Conservation (phyloP, 1,140 invertebrate genomes). For the Bicyclus anynana region DNA sequence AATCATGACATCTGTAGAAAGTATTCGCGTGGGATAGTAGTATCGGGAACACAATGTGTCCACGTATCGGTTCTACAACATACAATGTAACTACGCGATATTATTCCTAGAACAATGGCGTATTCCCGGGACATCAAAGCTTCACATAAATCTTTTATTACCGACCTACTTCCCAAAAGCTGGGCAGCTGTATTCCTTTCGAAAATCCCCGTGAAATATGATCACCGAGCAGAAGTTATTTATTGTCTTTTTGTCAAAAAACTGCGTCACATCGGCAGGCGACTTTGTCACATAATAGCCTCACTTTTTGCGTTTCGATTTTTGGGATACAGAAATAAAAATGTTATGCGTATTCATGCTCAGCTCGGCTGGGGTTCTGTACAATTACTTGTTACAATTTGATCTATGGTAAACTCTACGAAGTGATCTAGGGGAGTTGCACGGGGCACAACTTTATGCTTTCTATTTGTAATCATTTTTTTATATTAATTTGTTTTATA, state of each 20-base stretch:
- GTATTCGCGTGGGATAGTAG: no score
- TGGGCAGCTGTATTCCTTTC: conserved; percentile 29
- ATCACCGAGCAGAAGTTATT: conserved; percentile 29
- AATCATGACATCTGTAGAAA: no score
- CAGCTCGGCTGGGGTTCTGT: background rate
- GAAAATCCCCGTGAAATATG: conserved; percentile 30
- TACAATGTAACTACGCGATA: background rate
- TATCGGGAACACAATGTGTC: no score
- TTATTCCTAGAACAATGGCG: background rate
- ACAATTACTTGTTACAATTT: background rate
- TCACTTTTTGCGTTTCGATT: conserved; percentile 7
- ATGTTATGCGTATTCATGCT: background rate
- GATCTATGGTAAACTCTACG: no score
- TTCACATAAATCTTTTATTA: conserved; percentile 7
- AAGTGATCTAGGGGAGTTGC: no score
- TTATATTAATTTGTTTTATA: no score
- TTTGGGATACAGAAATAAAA: conserved; percentile 2
- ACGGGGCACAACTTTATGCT: no score
- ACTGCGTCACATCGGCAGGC: conserved; percentile 7
- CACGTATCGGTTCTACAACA: background rate
- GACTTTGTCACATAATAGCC: conserved; percentile 12
- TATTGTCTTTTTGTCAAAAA: conserved; percentile 36
- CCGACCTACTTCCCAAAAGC: conserved; percentile 29
- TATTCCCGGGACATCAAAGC: background rate
- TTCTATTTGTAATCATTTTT: no score